Base-by-base conservation (phyloP, 2,888 invertebrate genomes). In the Mongoloraphidia duomilia region DNA sequence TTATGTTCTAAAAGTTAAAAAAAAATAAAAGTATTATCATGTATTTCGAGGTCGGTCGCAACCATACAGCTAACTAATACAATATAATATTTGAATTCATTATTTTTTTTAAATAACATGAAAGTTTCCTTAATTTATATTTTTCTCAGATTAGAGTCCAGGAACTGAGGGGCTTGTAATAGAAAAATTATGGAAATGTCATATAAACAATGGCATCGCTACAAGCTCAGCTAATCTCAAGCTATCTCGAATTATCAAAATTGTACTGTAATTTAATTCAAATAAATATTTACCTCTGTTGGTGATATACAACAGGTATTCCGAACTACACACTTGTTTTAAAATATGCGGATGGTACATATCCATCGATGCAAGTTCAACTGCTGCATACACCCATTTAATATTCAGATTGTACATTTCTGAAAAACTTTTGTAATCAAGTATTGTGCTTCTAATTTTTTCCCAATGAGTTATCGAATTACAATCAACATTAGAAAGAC, bases 301-400 rank as follows among this genome's bases (percentile, higher is more conserved):
- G 14, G 65, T 53, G 42, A 62, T 56, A 34, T 57, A 54, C 2
- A 67, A 57, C 0, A 79, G 58, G 55, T 74, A 74, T 1, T 70
- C 65, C 14, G 67, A 60, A 0, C 70, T 67, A 52, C 82, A 78
- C 12, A 77, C 66, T 52, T 65, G 67, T 1, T 62, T 57, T 1
- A 83, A 58, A 2, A 83, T 54, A 38, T 65, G 67, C 13, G 74
- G 68, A 41, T 75, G 73, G 56, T 75, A 82, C 56, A 72, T 69
- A 39, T 76, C 76, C 11, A 84, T 62, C 0, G 76, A 69, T 2
- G 76, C 73, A 48, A 84, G 63, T 52, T 79, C 71, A 0, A 76
- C 54, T 14, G 74, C 73, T 44, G 78, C 60, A 57, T 73, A 41
- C 4, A 38, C 13, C 13, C 35, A 52, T 9, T 47, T 41, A 10